These are phyloP conservation scores for Crocodylus rhombifer DNA, from an alignment of 2,797 vertebrate species.

Conservation along the genomic window DNA sequence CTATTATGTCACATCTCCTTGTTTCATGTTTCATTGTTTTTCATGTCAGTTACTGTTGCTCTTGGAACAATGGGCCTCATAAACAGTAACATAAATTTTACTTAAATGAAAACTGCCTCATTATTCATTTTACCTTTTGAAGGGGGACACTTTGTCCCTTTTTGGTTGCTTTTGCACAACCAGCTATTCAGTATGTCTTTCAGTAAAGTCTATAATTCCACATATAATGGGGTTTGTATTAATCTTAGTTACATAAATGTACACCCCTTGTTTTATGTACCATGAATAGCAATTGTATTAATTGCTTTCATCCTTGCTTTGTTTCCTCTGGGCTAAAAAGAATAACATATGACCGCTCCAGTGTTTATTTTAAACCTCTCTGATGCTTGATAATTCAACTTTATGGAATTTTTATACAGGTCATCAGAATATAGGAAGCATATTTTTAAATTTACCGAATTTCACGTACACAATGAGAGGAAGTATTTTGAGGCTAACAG, in stretches of 20 bases:
- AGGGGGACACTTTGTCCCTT: background rate
- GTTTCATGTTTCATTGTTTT: background rate
- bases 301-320: background rate
- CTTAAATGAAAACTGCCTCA: background rate
- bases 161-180: background rate
- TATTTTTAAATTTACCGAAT: constrained; percentile 31
- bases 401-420: constrained; percentile 8
- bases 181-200: background rate
- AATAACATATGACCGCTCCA: background rate
- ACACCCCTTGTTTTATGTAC: constrained; percentile 9
- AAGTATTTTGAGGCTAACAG: constrained; percentile 33
- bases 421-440: constrained; percentile 7
- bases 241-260: background rate
- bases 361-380: background rate
- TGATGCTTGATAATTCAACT: constrained; percentile 9
- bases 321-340: constrained; percentile 11
- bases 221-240: background rate
- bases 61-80: background rate
- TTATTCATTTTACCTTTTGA: background rate
- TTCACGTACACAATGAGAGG: constrained; percentile 5
- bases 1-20: no score
- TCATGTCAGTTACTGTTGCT: background rate
- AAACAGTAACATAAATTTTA: background rate
- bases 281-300: background rate
- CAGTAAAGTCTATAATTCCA: background rate